A percentile compares a stretch with the other conserved stretches of the same genome.
These are phyloP conservation scores for Tachysurus fulvidraco DNA, from an alignment of 2,113 vertebrate genomes.

Conservation along the genomic window DNA sequence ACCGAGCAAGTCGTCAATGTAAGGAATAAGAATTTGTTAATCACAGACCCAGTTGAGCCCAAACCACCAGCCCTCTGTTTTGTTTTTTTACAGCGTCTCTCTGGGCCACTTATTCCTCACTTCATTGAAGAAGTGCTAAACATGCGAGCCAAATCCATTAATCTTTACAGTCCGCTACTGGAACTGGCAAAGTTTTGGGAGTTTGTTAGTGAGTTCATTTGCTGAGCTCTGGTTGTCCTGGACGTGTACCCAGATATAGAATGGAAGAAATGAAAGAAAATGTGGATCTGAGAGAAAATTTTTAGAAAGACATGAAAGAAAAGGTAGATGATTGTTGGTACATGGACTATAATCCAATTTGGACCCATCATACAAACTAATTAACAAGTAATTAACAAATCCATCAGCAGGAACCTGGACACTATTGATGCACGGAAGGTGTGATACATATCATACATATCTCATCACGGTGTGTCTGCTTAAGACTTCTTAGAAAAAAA, in stretches of 20 bases:
- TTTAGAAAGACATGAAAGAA: not conserved
- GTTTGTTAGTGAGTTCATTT: constrained; percentile 52
- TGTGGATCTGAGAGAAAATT: constrained; percentile 3
- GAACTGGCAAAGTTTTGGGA: constrained; percentile 54
- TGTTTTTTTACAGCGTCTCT: constrained; percentile 62
- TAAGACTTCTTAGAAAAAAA: not conserved
- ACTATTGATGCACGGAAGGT: constrained; percentile 36
- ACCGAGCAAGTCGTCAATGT: not conserved
- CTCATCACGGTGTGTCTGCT: not conserved
- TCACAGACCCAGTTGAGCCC: constrained; percentile 54
- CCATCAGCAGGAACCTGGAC: not conserved
- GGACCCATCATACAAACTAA: constrained; percentile 31
- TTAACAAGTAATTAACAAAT: constrained; percentile 47
- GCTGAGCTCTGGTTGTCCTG: constrained; percentile 36
- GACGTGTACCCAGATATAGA: constrained; percentile 25
- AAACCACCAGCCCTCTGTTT: constrained; percentile 49
- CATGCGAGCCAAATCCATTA: constrained; percentile 53
- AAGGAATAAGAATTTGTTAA: constrained; percentile 52
- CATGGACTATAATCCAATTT: constrained; percentile 16
- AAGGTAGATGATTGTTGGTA: constrained; percentile 5
- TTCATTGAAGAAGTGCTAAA: constrained; percentile 58
- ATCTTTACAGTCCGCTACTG: constrained; percentile 59
- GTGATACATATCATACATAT: constrained; percentile 12
- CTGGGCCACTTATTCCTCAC: constrained; percentile 64
- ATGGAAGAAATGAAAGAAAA: not conserved